phyloP scores from a whole-genome alignment of 2,113 vertebrate species.

The Petrocephalus microphthalmus region DNA sequence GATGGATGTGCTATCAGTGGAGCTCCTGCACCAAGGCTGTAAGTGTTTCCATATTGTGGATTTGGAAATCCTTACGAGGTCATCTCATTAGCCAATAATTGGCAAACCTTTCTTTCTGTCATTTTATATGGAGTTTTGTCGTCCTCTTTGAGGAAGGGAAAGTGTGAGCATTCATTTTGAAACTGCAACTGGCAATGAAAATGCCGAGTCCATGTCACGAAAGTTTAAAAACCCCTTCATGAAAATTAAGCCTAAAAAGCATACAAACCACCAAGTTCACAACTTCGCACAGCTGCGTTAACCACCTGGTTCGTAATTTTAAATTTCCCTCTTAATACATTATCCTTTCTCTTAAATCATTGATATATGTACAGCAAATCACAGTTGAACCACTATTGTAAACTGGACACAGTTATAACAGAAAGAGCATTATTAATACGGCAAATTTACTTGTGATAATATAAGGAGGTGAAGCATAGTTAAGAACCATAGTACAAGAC shows the following conservation, averaged over 20 bases:
- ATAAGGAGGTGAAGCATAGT: not conserved
- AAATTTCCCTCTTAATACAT: not conserved
- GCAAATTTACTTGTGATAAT: not conserved
- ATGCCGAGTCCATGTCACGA: conserved; percentile 57
- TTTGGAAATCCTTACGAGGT: conserved; percentile 69
- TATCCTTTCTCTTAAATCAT: not conserved
- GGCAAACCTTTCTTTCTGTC: conserved; percentile 63
- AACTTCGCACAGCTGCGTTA: conserved; percentile 51
- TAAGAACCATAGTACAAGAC: not conserved
- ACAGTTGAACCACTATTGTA: not conserved
- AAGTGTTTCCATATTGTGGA: conserved; percentile 64
- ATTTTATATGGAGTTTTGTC: conserved; percentile 60
- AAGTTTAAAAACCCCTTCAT: conserved; percentile 63
- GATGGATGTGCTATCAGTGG: conserved; percentile 34
- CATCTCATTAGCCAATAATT: conserved; percentile 80
- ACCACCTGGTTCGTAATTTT: not conserved
- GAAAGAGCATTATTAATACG: not conserved
- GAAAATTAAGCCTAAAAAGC: conserved; percentile 65
- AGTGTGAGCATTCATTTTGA: conserved; percentile 54
- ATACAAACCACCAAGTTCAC: conserved; percentile 60
- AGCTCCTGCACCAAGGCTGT: conserved; percentile 40
- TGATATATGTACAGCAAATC: not conserved
- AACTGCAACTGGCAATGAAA: conserved; percentile 50
- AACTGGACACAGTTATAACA: not conserved
- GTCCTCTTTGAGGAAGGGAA: conserved; percentile 33